Evolutionary conservation across 2,888 invertebrate genomes (phyloP).

Genomic region (Phyllotreta striolata): DNA sequence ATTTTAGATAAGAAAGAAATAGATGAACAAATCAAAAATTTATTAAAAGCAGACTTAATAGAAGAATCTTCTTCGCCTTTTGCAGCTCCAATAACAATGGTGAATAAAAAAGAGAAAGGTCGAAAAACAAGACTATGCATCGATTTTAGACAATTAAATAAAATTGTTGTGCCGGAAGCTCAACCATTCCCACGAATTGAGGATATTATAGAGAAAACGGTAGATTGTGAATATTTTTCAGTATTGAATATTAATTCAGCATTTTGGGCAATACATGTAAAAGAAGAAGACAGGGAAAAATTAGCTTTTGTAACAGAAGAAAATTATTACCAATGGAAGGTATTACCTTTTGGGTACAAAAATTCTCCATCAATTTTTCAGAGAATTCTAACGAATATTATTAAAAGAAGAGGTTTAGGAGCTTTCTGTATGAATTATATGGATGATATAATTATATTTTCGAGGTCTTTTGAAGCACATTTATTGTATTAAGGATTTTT

Average conservation of each 20-base stretch:
- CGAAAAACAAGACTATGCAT: constrained; percentile 23
- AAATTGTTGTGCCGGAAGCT: constrained; percentile 27
- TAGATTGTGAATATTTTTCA: constrained; percentile 2
- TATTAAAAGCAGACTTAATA: constrained; percentile 12
- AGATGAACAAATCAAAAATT: constrained; percentile 15
- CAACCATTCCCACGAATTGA: constrained; percentile 30
- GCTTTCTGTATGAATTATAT: constrained; percentile 24
- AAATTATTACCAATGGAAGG: constrained; percentile 21
- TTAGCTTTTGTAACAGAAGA: constrained; percentile 26
- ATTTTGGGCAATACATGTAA: constrained; percentile 28
- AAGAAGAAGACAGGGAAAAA: constrained; percentile 23
- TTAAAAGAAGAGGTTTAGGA: constrained; percentile 19
- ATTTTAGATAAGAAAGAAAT: constrained; percentile 25
- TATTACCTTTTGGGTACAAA: constrained; percentile 28
- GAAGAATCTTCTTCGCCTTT: constrained; percentile 27
- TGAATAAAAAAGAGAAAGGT: constrained; percentile 25
- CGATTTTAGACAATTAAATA: constrained; percentile 27
- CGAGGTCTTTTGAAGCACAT: constrained; percentile 16
- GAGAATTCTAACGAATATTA: constrained; percentile 22
- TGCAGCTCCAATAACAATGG: constrained; percentile 25
- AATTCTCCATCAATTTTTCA: constrained; percentile 26
- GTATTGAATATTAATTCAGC: constrained; percentile 30
- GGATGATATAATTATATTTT: constrained; percentile 30
- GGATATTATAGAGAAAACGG: background rate
- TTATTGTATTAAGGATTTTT: constrained; percentile 8